Conservation (phyloP, 1,140 invertebrate species). For the Caenorhabditis remanei region DNA sequence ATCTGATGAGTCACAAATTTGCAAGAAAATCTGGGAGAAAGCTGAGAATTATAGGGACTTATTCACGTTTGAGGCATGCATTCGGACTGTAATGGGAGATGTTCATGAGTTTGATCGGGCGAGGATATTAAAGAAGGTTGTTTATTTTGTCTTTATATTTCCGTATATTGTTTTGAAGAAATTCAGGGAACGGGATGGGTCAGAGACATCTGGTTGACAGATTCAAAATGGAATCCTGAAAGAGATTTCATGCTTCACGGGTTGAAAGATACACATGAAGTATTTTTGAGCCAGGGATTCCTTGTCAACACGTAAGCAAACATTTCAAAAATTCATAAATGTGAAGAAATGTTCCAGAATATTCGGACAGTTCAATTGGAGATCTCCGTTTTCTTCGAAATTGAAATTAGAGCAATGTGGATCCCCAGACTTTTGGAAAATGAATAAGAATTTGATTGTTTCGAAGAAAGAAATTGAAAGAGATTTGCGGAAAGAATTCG, state of each 20-base stretch:
- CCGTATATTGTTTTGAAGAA: not conserved
- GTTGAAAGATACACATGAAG: constrained; percentile 53
- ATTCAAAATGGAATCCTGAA: constrained; percentile 52
- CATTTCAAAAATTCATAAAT: not conserved
- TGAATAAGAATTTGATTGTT: constrained; percentile 9
- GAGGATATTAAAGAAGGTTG: constrained; percentile 59
- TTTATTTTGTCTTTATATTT: not conserved
- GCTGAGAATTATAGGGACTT: constrained; percentile 52
- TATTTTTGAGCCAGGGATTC: not conserved
- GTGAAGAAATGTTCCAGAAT: not conserved
- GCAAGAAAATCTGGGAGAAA: constrained; percentile 55
- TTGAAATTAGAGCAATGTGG: not conserved
- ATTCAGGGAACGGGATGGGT: constrained; percentile 62
- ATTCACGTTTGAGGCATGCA: constrained; percentile 64
- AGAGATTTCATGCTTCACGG: constrained; percentile 65
- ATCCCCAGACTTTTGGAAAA: not conserved
- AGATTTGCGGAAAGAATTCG: not conserved
- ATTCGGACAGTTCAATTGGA: constrained; percentile 12
- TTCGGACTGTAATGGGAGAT: constrained; percentile 53
- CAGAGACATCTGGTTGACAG: constrained; percentile 61
- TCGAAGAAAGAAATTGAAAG: constrained; percentile 3
- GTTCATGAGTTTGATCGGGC: constrained; percentile 28
- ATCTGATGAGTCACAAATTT: not conserved
- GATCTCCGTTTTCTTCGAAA: not conserved
- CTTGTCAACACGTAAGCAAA: not conserved